phyloP scores from a whole-genome alignment of 2,888 invertebrate species.

The Trichopoda pennipes region DNA sequence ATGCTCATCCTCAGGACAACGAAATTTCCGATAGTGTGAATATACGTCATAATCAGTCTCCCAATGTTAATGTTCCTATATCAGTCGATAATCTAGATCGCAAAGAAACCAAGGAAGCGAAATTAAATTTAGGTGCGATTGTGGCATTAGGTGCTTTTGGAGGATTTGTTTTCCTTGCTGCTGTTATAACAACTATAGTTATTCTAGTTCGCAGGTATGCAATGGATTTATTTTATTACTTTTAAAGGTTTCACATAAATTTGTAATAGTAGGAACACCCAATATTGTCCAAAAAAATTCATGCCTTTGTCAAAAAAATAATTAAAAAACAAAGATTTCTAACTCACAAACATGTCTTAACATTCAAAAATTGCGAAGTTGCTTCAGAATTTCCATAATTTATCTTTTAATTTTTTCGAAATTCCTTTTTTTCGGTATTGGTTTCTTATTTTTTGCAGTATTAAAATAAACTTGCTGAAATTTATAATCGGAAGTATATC shows the following conservation, averaged over 20 bases:
- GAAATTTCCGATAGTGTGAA: conserved; percentile 84
- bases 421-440: too few relatives aligned
- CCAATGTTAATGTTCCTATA: conserved; percentile 85
- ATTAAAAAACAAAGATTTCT: too few relatives aligned
- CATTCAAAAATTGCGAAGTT: too few relatives aligned
- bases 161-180: conserved; percentile 93
- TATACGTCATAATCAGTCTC: conserved; percentile 84
- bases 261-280: too few relatives aligned
- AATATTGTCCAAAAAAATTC: too few relatives aligned
- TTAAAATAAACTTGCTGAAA: too few relatives aligned
- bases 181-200: conserved; percentile 93
- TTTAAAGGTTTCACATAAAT: neutral
- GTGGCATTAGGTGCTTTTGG: conserved; percentile 94
- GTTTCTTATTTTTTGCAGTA: too few relatives aligned
- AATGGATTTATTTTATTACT: neutral
- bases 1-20: conserved; percentile 90
- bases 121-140: conserved; percentile 91
- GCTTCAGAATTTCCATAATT: too few relatives aligned
- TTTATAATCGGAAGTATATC: too few relatives aligned
- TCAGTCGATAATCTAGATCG: conserved; percentile 83
- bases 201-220: conserved; percentile 92
- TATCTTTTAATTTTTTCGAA: too few relatives aligned
- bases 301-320: too few relatives aligned
- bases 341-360: too few relatives aligned
- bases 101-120: conserved; percentile 83